Conservation (phyloP, 2,888 invertebrate genomes). For the Lasius platythorax region DNA sequence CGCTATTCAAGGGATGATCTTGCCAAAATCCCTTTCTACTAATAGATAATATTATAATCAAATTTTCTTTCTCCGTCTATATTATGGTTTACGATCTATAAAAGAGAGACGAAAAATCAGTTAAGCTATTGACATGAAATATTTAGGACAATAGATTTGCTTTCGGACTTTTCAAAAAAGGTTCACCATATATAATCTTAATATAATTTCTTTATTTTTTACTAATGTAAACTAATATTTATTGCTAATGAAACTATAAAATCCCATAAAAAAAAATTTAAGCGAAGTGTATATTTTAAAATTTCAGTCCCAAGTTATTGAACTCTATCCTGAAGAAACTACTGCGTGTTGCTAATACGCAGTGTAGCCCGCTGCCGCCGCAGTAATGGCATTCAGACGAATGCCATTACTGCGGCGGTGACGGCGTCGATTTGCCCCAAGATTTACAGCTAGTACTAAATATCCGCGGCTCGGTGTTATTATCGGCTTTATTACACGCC, state of each 20-base stretch:
- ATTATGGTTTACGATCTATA: background rate
- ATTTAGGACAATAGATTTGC: no score
- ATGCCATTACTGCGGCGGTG: slow-evolving; percentile 74
- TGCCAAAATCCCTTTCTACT: background rate
- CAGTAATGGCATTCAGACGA: slow-evolving; percentile 79
- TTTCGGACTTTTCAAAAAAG: no score
- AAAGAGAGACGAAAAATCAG: background rate
- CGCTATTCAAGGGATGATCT: background rate
- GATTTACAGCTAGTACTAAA: slow-evolving; percentile 84
- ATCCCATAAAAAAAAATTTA: background rate
- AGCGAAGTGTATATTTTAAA: background rate
- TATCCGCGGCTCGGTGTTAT: slow-evolving; percentile 82
- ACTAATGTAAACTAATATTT: background rate
- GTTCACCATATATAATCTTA: no score
- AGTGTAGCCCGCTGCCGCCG: slow-evolving; percentile 74
- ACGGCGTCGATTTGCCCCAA: slow-evolving; percentile 81
- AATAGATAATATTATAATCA: background rate
- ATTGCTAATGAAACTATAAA: background rate
- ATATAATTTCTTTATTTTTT: no score
- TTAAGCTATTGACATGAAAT: background rate
- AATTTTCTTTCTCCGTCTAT: background rate
- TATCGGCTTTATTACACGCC: slow-evolving; percentile 83
- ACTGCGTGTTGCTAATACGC: slow-evolving; percentile 16
- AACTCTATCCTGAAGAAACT: background rate
- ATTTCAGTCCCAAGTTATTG: background rate